Base-by-base conservation (phyloP, 2,797 vertebrate species). In the Sebastes taczanowskii region DNA sequence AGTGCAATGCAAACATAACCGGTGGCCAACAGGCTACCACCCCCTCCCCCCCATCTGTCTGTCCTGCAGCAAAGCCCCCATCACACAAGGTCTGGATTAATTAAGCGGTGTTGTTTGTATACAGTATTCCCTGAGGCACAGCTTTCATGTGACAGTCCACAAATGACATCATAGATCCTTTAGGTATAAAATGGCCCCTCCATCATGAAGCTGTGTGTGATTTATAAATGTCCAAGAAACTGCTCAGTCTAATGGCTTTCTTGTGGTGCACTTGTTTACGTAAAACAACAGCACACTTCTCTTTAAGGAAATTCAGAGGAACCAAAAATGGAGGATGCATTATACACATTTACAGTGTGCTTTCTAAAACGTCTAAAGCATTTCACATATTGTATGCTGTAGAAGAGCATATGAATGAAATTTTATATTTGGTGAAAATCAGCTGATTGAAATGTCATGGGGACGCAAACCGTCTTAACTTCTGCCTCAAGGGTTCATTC, bases 111-210 rank as follows among this genome's bases (percentile, higher is more conserved):
- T 42, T 62, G 78, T 73, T 69, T 68, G 55, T 23, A 67, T 42
- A 22, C 42, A 46, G 46, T 49, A 49, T 8, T 63, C 49, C 87
- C 74, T 1, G 25, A 71, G 64, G 82, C 81, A 22, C 35, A 23
- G 67, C 63, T 80, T 86, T 87, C 25, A 89, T 80, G 60, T 79
- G 83, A 81, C 81, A 78, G 46, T 76, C 25, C 42, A 58, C 80
- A 82, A 78, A 84, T 85, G 66, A 81, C 73, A 83, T 80, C 78
- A 75, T 78, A 80, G 81, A 86, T 87, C 78, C 80, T 82, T 46
- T 73, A 81, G 77, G 38, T 79, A 30, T 38, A 71, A 71, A 88
- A 72, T 14, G 59, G 64, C 18, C 29, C 35, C 69, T 86, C 69
- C 55, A 58, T 89, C 75, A 80, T 59, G 58, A 74, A 42, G 49